Conservation (phyloP, 2,797 vertebrate genomes). For the Crenichthys baileyi region DNA sequence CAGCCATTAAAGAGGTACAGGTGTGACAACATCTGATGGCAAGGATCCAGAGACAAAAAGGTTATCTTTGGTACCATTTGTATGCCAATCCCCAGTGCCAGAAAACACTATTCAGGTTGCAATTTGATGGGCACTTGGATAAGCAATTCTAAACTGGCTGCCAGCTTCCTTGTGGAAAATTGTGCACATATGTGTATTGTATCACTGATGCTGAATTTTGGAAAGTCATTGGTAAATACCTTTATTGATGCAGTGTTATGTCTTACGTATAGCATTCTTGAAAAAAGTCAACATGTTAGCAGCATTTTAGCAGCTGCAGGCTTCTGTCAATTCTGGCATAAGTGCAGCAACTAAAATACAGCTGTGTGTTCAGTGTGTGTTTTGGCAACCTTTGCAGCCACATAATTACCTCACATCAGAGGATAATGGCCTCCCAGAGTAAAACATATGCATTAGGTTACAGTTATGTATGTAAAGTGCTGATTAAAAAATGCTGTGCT, state of each 20-base stretch:
- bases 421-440: constrained; percentile 1
- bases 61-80: constrained; percentile 46
- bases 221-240: not conserved
- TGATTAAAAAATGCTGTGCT: not conserved
- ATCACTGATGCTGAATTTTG: not conserved
- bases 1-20: constrained; percentile 49
- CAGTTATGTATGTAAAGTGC: constrained; percentile 3
- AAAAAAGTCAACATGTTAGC: constrained; percentile 12
- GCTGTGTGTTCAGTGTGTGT: constrained; percentile 17
- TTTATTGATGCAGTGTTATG: constrained; percentile 6
- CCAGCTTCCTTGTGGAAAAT: constrained; percentile 29
- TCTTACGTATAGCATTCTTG: constrained; percentile 3
- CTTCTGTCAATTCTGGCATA: constrained; percentile 11
- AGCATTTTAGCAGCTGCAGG: constrained; percentile 6
- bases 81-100: constrained; percentile 36
- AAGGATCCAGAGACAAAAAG: constrained; percentile 48
- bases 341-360: not conserved
- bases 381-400: constrained; percentile 6
- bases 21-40: constrained; percentile 50
- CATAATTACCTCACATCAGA: not conserved
- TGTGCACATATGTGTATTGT: constrained; percentile 12
- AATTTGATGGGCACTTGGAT: constrained; percentile 53
- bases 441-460: constrained; percentile 7
- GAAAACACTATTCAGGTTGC: constrained; percentile 49
- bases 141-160: constrained; percentile 28